A percentile compares a stretch with the other conserved stretches of the same genome.
phyloP scores from a whole-genome alignment of 92 coral and sea anemone genomes.

The Zoanthus sansibaricus region DNA sequence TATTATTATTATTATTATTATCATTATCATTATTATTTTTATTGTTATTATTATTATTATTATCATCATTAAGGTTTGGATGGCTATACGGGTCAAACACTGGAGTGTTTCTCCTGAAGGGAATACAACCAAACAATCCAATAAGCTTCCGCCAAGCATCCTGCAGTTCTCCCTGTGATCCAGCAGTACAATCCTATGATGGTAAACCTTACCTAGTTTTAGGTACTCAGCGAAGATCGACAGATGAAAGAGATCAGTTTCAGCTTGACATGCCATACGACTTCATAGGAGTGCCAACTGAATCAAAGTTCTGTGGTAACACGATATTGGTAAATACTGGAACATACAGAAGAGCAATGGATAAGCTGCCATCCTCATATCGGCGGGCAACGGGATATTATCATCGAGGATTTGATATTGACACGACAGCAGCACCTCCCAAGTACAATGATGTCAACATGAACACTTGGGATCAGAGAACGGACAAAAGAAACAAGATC shows the following conservation, averaged over 20 bases:
- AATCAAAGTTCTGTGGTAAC: constrained; percentile 64
- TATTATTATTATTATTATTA: too few relatives aligned
- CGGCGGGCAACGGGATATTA: constrained; percentile 39
- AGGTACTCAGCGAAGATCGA: constrained; percentile 46
- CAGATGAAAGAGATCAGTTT: constrained; percentile 43
- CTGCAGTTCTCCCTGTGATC: constrained; percentile 60
- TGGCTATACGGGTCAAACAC: constrained; percentile 65
- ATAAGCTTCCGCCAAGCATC: constrained; percentile 57
- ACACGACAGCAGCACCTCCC: constrained; percentile 50
- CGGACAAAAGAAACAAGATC: constrained; percentile 18
- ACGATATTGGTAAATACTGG: constrained; percentile 58
- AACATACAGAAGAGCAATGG: constrained; percentile 45
- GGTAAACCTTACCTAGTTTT: constrained; percentile 51
- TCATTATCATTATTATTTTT: too few relatives aligned
- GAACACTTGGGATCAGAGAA: constrained; percentile 31
- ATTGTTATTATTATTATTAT: too few relatives aligned
- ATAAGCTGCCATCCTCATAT: constrained; percentile 39
- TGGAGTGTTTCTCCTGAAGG: constrained; percentile 49
- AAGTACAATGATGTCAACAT: constrained; percentile 59
- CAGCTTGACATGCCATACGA: constrained; percentile 61
- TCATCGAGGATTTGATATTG: constrained; percentile 59
- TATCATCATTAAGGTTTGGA: constrained; percentile 44
- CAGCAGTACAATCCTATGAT: constrained; percentile 37
- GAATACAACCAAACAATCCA: constrained; percentile 52
- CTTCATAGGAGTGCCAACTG: constrained; percentile 56